A percentile compares a stretch with the other conserved stretches of the same genome.
These are phyloP conservation scores for Pluvialis apricaria DNA, from an alignment of 2,113 vertebrate species.

Conservation along the genomic window DNA sequence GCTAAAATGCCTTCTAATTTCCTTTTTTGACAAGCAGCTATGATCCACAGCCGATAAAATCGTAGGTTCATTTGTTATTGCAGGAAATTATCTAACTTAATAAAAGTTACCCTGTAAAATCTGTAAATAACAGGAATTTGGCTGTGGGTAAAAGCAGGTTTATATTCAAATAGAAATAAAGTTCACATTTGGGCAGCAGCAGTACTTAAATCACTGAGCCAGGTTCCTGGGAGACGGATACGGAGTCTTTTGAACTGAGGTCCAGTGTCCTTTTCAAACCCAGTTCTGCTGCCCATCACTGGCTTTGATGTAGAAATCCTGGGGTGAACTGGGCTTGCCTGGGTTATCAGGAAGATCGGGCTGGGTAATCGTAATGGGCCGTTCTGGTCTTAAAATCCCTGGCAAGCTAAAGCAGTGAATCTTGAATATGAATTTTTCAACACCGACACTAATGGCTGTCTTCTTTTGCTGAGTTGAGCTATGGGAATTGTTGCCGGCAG, in stretches of 20 bases:
- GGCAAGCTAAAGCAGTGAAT: neutral
- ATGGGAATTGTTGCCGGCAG: neutral
- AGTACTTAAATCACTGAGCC: neutral
- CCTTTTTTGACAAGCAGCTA: neutral
- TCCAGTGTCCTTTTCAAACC: neutral
- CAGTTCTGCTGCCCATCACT: neutral
- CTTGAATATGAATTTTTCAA: neutral
- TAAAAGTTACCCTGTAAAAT: neutral
- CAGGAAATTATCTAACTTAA: neutral
- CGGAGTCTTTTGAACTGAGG: neutral
- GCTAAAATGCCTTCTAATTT: neutral
- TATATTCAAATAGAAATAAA: neutral
- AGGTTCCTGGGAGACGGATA: neutral
- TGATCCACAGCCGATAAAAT: neutral
- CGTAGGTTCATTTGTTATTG: neutral
- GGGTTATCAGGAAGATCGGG: neutral
- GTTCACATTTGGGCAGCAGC: neutral
- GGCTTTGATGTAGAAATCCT: slow-evolving; percentile 19
- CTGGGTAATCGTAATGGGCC: neutral
- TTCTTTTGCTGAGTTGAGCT: neutral
- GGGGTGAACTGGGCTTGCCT: neutral
- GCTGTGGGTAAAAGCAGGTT: neutral
- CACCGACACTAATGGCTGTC: neutral
- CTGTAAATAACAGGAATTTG: neutral
- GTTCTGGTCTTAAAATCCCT: neutral